A percentile compares a stretch with the other conserved stretches of the same genome.
These are phyloP conservation scores for Platycheirus albimanus DNA, from an alignment of 2,888 invertebrate genomes.

Conservation along the genomic window DNA sequence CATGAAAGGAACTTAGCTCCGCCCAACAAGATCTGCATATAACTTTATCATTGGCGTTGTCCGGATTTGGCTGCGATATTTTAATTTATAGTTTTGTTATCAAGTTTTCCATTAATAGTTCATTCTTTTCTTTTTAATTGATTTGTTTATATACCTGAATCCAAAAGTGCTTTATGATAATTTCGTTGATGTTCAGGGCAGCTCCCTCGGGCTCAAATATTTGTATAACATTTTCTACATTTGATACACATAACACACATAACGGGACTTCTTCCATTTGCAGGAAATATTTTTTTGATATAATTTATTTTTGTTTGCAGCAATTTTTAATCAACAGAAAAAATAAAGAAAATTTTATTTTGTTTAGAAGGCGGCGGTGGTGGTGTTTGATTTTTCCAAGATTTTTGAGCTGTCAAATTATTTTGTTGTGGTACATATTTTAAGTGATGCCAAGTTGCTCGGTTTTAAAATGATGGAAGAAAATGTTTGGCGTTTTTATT, in stretches of 20 bases:
- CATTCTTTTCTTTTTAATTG: no score
- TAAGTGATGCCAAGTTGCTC: constrained; percentile 65
- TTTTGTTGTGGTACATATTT: neutral
- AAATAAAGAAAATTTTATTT: constrained; percentile 32
- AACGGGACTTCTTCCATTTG: constrained; percentile 41
- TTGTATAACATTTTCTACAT: constrained; percentile 33
- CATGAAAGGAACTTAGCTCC: constrained; percentile 77
- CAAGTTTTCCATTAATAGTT: no score
- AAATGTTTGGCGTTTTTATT: no score
- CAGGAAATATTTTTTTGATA: neutral
- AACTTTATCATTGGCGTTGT: constrained; percentile 43
- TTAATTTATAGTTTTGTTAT: neutral
- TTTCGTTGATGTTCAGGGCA: constrained; percentile 73
- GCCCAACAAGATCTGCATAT: constrained; percentile 78
- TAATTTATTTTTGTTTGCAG: neutral
- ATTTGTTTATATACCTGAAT: constrained; percentile 74
- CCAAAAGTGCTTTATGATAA: constrained; percentile 78
- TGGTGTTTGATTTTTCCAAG: constrained; percentile 55
- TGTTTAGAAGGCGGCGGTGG: constrained; percentile 42
- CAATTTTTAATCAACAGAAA: neutral
- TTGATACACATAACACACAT: constrained; percentile 59
- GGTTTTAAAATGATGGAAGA: no score
- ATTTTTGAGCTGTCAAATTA: constrained; percentile 5
- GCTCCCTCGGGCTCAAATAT: constrained; percentile 74
- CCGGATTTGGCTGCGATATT: constrained; percentile 41